Base-by-base conservation (phyloP, 2,888 invertebrate species). In the Rambutsinella grinnellia region DNA sequence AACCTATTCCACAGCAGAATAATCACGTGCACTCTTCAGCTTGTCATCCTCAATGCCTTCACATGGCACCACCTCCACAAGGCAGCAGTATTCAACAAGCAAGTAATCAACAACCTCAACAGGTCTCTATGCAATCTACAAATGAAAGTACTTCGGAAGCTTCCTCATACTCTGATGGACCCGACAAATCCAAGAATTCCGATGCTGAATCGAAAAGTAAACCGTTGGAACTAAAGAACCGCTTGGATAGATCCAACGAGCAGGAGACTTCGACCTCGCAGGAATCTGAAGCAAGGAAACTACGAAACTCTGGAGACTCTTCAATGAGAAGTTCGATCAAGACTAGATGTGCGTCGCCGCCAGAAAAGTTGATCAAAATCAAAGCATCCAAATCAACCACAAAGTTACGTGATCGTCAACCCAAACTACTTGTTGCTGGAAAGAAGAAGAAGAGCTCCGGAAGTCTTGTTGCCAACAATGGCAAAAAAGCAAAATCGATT, bases 381-480 rank as follows among this genome's bases (percentile, higher is more conserved):
- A 72, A 65, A 58, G 17, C 57, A 6, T 3, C 65, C 13, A 65
- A 27, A 26, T 57, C 71, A 0, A 49, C 24, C 2, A 62, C 54
- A 5, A 58, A 68, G 23, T 51, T 58, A 0, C 19, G 24, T n/a
- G n/a, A 5, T 60, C 63, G 71, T 1, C 46, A 57, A 17, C 27
- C 13, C 10, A 62, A 56, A 1, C 47, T 56, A 15, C 36, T 71
- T 0, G 49, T 57, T 13, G 63, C 63, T 0, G 57, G 63, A 27
- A 56, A 71, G 24, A 71, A 71, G 51, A 63, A 71, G 36, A 71
- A 71, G 49, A 71, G 71, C 23, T 15, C 36, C 10, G 57, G 44
- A 8, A 67, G 15, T n/a, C 28, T 53, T 36, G 36, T 19, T 17
- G 49, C 57, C 1, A 49, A 1, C 51, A 70, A 24, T 57, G 57